Conservation (phyloP, 2,113 vertebrate species). For the Mastomys coucha region DNA sequence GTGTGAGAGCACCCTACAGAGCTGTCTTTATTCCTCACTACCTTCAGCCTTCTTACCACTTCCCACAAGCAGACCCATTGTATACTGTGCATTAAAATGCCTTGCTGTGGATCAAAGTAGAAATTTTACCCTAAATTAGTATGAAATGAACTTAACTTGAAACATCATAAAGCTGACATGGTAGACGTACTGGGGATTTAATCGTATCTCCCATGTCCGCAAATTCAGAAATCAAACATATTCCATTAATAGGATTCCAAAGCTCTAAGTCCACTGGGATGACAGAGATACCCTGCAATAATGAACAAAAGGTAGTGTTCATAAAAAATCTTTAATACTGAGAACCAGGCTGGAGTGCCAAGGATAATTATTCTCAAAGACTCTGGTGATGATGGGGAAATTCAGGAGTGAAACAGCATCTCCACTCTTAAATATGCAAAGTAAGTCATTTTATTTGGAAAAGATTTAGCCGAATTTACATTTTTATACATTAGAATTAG, state of each 20-base stretch:
- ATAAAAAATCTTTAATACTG: not conserved
- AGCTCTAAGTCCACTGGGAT: not conserved
- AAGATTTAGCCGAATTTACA: slow-evolving; percentile 19
- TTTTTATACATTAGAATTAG: not conserved
- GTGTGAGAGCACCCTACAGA: not conserved
- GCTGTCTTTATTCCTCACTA: rapidly evolving
- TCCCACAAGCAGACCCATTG: not conserved
- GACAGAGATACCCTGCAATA: slow-evolving; percentile 24
- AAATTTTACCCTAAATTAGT: slow-evolving; percentile 67
- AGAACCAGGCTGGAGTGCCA: not conserved
- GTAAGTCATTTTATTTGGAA: not conserved
- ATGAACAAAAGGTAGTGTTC: slow-evolving; percentile 45
- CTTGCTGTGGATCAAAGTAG: slow-evolving; percentile 41
- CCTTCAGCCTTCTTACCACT: not conserved
- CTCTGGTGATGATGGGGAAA: slow-evolving; percentile 1
- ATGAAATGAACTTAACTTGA: slow-evolving; percentile 71
- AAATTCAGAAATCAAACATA: slow-evolving; percentile 68
- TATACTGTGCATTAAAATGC: not conserved
- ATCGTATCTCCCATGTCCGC: slow-evolving; percentile 48
- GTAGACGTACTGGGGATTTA: slow-evolving; percentile 45
- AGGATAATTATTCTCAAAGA: not conserved
- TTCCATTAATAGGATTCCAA: slow-evolving; percentile 65
- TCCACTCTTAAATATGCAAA: slow-evolving; percentile 31
- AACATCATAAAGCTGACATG: slow-evolving; percentile 58
- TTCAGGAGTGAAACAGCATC: not conserved